Evolutionary conservation across 2,888 invertebrate species (phyloP), one percentile per base, ranked within the genome.

Genomic region (Cistogaster globosa): DNA sequence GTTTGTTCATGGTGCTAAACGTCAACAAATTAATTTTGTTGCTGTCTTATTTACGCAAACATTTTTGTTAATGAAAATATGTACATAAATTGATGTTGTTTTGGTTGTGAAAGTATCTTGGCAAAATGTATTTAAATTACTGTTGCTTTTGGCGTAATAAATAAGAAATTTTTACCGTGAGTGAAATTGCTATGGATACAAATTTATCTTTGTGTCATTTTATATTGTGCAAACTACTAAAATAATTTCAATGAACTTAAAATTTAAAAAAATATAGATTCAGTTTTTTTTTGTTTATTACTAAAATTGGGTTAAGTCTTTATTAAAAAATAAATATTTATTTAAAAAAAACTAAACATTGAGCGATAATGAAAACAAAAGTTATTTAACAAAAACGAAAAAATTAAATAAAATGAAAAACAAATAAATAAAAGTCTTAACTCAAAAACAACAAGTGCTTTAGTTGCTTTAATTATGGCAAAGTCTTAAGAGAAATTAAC

Each of bases 191-290:
- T 53, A 18, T 58, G 20, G 65, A 12, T 26, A 55, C 58, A 42
- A 42, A 42, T 42, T 9, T 20, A 12, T 45, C 71, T 48, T 36
- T 79, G 12, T 38, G 18, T 60, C 2, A 63, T 26, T 71, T 60
- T 36, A 48, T 58, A 5, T 48, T 45, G 57, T 18, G 60, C 48
- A 36, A 6, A 32, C 18, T 55, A 63, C 32, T 55, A 36, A 38
- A 72, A 65, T 38, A 63, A 42, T 65, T 75, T 80, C 80, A 80
- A 58, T 80, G 84, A 80, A 69, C 83, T 83, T 74, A 75, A 65
- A 55, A 60, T 71, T 16, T 16, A 14, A 60, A 16, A 20, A 72
- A 53, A 65, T 26, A 8, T 53, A 1, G n/a, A 6, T 51, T n/a
- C 6, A 8, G 4, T 32, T 32, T 48, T 48, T 48, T 48, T 48